phyloP scores from a whole-genome alignment of 2,888 invertebrate species.

The Xestia rhomboidea region DNA sequence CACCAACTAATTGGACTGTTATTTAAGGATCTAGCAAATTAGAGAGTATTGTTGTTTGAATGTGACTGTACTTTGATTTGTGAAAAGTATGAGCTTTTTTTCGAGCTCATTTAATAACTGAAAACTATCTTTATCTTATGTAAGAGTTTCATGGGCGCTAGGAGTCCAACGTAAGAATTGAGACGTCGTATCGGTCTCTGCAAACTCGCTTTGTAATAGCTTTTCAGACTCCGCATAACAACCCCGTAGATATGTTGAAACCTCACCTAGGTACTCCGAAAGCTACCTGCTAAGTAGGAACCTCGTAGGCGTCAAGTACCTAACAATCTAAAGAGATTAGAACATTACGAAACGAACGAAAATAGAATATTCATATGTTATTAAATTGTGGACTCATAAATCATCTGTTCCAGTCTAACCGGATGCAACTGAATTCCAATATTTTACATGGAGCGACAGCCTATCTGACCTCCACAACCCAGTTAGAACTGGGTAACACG shows the following conservation, averaged over 20 bases:
- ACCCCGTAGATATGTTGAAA: background rate
- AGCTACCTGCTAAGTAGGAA: background rate
- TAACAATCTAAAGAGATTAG: background rate
- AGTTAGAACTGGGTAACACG: too few species aligned
- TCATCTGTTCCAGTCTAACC: too few species aligned
- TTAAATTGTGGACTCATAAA: too few species aligned
- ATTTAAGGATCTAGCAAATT: slow-evolving; percentile 35
- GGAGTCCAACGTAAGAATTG: background rate
- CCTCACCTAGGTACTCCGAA: background rate
- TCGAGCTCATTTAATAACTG: background rate
- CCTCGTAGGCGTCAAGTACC: background rate
- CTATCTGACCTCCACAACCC: too few species aligned
- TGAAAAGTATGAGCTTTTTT: background rate
- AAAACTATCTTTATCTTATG: background rate
- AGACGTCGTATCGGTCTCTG: background rate
- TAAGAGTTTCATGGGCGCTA: background rate
- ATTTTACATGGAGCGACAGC: too few species aligned
- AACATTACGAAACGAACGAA: background rate
- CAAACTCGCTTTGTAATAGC: background rate
- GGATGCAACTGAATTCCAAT: too few species aligned
- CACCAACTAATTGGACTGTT: slow-evolving; percentile 60
- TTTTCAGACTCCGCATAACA: background rate
- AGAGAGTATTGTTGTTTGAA: slow-evolving; percentile 40
- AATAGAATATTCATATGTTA: too few species aligned
- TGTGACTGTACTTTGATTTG: slow-evolving; percentile 23